These are phyloP conservation scores for Coronaproctus castanopsis DNA, from an alignment of 2,888 invertebrate species.

Conservation along the genomic window DNA sequence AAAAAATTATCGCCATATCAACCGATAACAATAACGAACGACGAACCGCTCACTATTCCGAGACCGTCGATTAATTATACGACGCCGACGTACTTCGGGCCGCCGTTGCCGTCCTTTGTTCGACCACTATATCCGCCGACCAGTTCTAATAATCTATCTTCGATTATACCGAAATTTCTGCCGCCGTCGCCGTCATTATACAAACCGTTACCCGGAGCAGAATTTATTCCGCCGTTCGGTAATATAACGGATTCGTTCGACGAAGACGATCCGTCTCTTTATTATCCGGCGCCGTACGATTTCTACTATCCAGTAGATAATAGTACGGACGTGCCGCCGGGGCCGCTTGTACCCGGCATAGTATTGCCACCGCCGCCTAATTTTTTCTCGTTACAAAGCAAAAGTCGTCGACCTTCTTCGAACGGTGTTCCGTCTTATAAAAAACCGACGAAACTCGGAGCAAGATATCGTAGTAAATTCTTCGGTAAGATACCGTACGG, in stretches of 20 bases:
- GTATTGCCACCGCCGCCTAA: conserved; percentile 72
- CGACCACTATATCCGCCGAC: conserved; percentile 25
- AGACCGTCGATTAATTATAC: conserved; percentile 2
- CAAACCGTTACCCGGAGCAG: conserved; percentile 32
- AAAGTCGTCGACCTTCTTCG: conserved; percentile 23
- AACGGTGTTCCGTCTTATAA: conserved; percentile 13
- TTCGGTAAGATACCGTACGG: not conserved
- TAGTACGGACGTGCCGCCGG: conserved; percentile 51
- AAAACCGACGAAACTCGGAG: conserved; percentile 2
- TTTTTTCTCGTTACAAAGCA: conserved; percentile 44
- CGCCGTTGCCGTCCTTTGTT: conserved; percentile 30
- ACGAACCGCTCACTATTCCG: no score
- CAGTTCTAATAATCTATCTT: not conserved
- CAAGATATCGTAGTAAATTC: not conserved
- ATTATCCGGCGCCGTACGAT: conserved; percentile 79
- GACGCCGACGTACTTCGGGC: conserved; percentile 26
- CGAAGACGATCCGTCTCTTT: conserved; percentile 77
- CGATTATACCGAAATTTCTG: no score
- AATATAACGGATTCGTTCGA: conserved; percentile 58
- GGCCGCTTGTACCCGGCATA: conserved; percentile 72
- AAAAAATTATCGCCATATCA: not conserved
- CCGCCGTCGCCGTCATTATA: conserved; percentile 22
- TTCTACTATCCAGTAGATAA: conserved; percentile 64
- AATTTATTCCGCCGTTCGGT: conserved; percentile 36
- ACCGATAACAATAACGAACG: no score